A percentile compares a stretch with the other conserved stretches of the same genome.
phyloP scores from a whole-genome alignment of 2,888 invertebrate genomes.

The Camponotus fellah region DNA sequence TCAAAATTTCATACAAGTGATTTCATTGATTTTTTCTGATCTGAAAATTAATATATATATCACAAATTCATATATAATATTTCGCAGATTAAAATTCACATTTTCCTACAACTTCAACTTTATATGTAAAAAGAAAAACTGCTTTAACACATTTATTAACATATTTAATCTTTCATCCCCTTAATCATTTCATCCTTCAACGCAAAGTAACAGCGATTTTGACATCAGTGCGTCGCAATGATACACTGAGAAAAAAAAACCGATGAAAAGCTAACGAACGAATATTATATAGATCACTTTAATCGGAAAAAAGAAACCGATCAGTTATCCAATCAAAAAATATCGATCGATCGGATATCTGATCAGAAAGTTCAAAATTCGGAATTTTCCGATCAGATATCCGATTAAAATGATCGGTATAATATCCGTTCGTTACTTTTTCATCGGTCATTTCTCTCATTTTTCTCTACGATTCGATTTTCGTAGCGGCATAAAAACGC shows the following conservation, averaged over 20 bases:
- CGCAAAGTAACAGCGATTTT: neutral
- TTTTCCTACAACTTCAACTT: neutral
- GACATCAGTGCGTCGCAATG: neutral
- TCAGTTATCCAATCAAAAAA: no score
- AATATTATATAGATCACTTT: no score
- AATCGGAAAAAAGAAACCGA: no score
- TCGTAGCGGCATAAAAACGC: neutral
- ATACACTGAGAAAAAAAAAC: no score
- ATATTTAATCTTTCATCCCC: neutral
- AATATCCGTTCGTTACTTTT: no score
- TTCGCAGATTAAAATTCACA: neutral
- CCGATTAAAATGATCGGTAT: no score
- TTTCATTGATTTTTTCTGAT: neutral
- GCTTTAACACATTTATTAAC: neutral
- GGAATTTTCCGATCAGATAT: no score
- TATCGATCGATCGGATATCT: no score
- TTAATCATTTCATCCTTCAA: neutral
- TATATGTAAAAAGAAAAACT: neutral
- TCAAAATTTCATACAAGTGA: neutral
- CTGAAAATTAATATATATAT: neutral
- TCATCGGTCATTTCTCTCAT: no score
- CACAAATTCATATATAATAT: neutral
- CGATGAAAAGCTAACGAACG: no score
- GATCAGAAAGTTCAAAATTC: no score
- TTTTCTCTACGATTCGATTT: slow-evolving; percentile 8